Evolutionary conservation across 2,888 invertebrate genomes (phyloP), one percentile per base, ranked within the genome.

Genomic region (Hyposoter dolosus): DNA sequence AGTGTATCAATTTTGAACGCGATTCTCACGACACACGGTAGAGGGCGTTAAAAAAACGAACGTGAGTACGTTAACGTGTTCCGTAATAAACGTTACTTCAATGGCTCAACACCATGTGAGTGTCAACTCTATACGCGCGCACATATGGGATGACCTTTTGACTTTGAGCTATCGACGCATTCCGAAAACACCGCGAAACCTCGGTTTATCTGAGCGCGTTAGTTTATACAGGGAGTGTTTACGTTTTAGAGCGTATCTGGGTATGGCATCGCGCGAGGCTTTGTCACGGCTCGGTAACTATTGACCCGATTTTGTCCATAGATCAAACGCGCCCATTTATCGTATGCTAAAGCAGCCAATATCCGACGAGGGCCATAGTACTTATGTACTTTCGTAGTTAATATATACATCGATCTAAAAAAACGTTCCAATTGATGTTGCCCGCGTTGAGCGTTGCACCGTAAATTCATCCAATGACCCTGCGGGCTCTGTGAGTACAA

Each of bases 181-280:
- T 17, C n/a, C 35, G 72, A 15, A 68, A 53, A 74, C 43, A 74
- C 60, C 40, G 19, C 40, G 35, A 60, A 74, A 74, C 10, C 56
- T 43, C 76, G 56, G 65, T 47, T 76, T 76, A 76, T 65, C 65
- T 76, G 3, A 35, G 5, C 19, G 43, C 60, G 69, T 60, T 79
- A 60, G 79, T 79, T 79, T 79, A 40, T 47, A 60, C 79, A 79
- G 79, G n/a, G 45, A 60, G 71, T 79, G 60, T 79, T 79, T 79
- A 56, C 69, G 69, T 56, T 69, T 79, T 71, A 66, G 66, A 71
- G 69, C 69, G 43, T 71, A 71, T 45, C 78, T n/a, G 53, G 68
- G 78, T 35, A 65, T 47, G 76, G 65, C 76, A 76, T 47, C 65
- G 53, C 53, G 53, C 23, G 76, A 12, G 45, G 47, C 76, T 77